Conservation (phyloP, 2,888 invertebrate species). For the Drosophila atripex region DNA sequence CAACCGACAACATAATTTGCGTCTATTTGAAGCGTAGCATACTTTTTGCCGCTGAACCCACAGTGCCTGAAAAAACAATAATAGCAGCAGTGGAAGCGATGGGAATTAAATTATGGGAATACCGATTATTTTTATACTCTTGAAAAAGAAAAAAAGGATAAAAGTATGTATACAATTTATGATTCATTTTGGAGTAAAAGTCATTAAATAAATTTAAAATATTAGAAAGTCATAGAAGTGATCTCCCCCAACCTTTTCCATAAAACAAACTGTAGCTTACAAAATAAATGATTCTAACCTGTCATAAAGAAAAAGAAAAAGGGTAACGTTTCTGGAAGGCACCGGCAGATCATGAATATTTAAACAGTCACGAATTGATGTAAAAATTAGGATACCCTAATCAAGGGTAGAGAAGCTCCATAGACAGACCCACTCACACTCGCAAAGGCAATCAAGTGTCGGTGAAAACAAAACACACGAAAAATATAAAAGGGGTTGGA, state of each 20-base stretch:
- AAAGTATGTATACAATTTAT: neutral
- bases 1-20: slow-evolving; percentile 65
- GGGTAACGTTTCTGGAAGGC: neutral
- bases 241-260: neutral
- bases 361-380: slow-evolving; percentile 10
- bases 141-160: neutral
- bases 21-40: slow-evolving; percentile 67
- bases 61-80: slow-evolving; percentile 17
- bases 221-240: neutral
- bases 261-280: neutral
- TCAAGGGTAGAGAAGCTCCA: slow-evolving; percentile 3
- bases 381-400: neutral
- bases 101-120: neutral
- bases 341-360: neutral
- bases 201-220: too few relatives aligned
- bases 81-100: slow-evolving; percentile 6
- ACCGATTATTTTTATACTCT: neutral
- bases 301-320: neutral
- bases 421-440: slow-evolving; percentile 20
- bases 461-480: slow-evolving; percentile 63
- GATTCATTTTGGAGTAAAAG: too few relatives aligned
- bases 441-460: slow-evolving; percentile 70
- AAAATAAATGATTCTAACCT: neutral
- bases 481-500: slow-evolving; percentile 32
- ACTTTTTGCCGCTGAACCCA: slow-evolving; percentile 57